Conservation (phyloP, 2,113 vertebrate genomes). For the Malurus cyaneus region DNA sequence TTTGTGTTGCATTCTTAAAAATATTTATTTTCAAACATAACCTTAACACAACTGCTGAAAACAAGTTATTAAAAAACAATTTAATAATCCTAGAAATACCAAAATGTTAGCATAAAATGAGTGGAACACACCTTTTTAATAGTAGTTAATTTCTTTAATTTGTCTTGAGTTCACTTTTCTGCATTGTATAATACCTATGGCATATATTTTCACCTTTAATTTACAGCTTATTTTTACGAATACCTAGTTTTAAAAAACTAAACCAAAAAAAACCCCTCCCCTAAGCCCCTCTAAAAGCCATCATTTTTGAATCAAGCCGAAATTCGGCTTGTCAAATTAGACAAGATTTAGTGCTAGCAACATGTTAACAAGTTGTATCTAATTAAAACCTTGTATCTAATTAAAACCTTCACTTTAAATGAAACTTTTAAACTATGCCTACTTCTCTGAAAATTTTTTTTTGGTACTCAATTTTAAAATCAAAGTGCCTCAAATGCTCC, state of each 20-base stretch:
- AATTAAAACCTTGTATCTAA: background rate
- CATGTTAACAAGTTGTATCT: background rate
- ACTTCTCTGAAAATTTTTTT: background rate
- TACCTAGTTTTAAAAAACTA: background rate
- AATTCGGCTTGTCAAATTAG: background rate
- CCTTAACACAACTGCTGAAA: background rate
- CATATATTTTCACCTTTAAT: background rate
- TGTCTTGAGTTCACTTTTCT: background rate
- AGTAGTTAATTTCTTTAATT: background rate
- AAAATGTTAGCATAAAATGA: background rate
- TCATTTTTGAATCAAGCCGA: background rate
- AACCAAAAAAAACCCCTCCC: rapidly evolving
- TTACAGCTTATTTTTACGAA: background rate
- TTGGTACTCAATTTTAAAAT: background rate
- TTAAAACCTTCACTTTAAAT: background rate
- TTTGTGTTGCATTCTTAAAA: background rate
- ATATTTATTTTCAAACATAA: background rate
- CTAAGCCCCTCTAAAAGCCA: background rate
- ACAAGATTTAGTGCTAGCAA: background rate
- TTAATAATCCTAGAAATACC: background rate
- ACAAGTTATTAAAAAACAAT: background rate
- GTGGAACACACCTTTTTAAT: background rate
- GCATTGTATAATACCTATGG: background rate
- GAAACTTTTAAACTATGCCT: background rate
- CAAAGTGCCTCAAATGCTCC: background rate